These are phyloP conservation scores for Pachyuromys duprasi DNA, from an alignment of 2,797 vertebrate species.

Conservation along the genomic window DNA sequence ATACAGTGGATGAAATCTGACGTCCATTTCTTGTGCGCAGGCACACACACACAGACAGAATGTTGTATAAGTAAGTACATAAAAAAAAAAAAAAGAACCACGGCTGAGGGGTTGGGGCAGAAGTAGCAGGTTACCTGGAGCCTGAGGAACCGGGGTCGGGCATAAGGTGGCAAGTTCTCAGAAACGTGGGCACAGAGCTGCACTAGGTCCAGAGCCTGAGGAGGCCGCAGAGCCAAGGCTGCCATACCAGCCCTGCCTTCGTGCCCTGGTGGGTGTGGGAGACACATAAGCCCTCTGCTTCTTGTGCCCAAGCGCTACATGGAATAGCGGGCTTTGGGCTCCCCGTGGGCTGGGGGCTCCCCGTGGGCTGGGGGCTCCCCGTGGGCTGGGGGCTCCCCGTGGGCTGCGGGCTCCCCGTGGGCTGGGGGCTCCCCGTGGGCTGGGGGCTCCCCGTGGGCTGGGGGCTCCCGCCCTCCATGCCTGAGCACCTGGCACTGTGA, in stretches of 20 bases:
- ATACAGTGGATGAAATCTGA: no score
- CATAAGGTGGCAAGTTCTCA: slow-evolving; percentile 89
- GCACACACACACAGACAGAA: no score
- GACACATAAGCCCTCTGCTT: neutral
- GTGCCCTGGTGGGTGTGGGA: slow-evolving; percentile 85
- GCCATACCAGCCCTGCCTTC: slow-evolving; percentile 94
- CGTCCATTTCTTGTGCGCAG: no score
- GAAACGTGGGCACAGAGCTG: slow-evolving; percentile 87
- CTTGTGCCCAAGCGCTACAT: neutral
- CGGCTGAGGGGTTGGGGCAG: neutral
- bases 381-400: neutral
- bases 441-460: neutral
- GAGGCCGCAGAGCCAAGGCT: slow-evolving; percentile 89
- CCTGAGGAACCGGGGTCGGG: slow-evolving; percentile 93
- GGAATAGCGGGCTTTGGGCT: no score
- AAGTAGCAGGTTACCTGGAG: slow-evolving; percentile 88
- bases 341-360: neutral
- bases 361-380: neutral
- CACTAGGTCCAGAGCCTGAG: slow-evolving; percentile 84
- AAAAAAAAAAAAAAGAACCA: no score
- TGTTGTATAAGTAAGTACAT: no score
- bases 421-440: neutral
- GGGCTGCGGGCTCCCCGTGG: no score
- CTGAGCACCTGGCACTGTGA: slow-evolving; percentile 90
- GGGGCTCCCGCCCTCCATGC: fast-evolving